phyloP scores from a whole-genome alignment of 2,888 invertebrate genomes.

The Caenorhabditis sp. region DNA sequence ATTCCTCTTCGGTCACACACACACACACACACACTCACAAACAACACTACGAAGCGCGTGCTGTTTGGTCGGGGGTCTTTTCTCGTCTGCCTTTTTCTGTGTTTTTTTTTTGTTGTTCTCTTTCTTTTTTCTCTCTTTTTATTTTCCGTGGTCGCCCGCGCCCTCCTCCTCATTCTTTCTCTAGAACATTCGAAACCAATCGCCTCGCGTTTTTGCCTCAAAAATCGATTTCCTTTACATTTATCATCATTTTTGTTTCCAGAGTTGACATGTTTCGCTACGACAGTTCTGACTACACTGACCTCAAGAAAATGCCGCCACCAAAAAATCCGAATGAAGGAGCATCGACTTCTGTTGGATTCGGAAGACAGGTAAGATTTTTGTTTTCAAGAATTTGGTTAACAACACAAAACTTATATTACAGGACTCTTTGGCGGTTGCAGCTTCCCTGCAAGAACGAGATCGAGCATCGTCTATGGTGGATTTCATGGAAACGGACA shows the following conservation, averaged over 20 bases:
- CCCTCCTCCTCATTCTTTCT: constrained; percentile 4
- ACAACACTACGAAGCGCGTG: background rate
- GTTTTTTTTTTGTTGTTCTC: constrained; percentile 5
- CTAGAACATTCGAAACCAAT: constrained; percentile 33
- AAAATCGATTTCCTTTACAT: background rate
- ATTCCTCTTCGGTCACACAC: background rate
- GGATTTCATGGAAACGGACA: constrained; percentile 32
- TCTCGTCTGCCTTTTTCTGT: background rate
- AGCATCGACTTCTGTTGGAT: background rate
- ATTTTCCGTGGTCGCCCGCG: constrained; percentile 2
- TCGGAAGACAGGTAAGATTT: constrained; percentile 1
- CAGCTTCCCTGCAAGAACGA: constrained; percentile 14
- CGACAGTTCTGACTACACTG: background rate
- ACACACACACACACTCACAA: too few species aligned
- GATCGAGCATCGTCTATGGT: constrained; percentile 20
- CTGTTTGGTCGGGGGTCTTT: background rate
- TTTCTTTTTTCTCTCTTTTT: constrained; percentile 1
- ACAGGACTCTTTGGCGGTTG: constrained; percentile 11
- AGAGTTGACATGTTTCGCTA: background rate
- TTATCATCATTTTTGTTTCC: constrained; percentile 1
- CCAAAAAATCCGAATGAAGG: background rate
- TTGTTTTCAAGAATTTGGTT: background rate
- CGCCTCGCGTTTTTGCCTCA: background rate
- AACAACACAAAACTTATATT: background rate
- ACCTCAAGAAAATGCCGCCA: background rate